Evolutionary conservation across 2,797 vertebrate genomes (phyloP), one percentile per base, ranked within the genome.

Genomic region (Eulemur coronatus): DNA sequence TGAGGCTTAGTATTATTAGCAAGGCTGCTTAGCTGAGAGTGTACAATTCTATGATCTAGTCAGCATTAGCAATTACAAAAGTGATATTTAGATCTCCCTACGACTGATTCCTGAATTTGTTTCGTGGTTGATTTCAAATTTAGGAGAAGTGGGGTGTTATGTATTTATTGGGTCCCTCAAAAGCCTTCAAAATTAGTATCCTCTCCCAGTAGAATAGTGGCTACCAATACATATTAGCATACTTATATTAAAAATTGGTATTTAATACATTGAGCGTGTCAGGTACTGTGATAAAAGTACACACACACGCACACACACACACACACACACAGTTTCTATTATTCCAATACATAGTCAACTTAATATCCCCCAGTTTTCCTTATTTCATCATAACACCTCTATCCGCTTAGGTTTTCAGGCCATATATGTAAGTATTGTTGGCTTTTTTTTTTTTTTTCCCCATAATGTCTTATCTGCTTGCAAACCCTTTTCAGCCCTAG

Each of bases 91-190:
- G 35, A 84, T 89, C 30, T 81, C 48, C 8, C 22, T 41, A 9
- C 1, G 14, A n/a, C 59, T 91, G 38, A 20, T 89, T 90, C 17
- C 33, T 88, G 10, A 30, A 70, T 92, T 92, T 85, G 24, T 69
- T 87, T 88, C 41, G 22, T 7, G 52, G 38, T 33, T 17, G 7
- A 59, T 91, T 96, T 84, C 33, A 97, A 91, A 70, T 88, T 96
- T n/a, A 63, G 33, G 9, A 73, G 28, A 26, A 75, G 22, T 7
- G 11, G 6, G 4, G 14, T 82, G 4, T 67, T n/a, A 85, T 67
- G 26, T 43, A 78, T 55, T 84, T 87, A 55, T 85, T 81, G 6
- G 7, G 18, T 63, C n/a, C 6, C 82, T 94, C 3, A 75, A 84
- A 92, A 84, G 30, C 20, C 13, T 48, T 55, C 26, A 59, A 33